Conservation (phyloP, 2,797 vertebrate genomes). For the Catharus ustulatus region DNA sequence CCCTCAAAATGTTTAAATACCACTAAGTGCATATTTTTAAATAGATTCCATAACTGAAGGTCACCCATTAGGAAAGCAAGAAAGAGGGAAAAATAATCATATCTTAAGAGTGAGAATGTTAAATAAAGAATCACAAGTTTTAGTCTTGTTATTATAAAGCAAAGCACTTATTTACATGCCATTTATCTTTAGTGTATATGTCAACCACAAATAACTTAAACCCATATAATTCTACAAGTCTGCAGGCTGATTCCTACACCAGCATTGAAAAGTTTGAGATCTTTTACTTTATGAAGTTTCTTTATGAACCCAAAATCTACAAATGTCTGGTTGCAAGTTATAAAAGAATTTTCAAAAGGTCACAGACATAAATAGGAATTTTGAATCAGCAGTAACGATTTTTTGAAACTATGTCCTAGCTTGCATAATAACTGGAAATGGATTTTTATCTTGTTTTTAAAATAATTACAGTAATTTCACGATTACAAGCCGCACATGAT, state of each 20-base stretch:
- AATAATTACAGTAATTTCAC: background rate
- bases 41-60: background rate
- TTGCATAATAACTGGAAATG: background rate
- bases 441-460: background rate
- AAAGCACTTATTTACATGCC: background rate
- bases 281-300: background rate
- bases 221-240: background rate
- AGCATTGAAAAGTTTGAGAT: background rate
- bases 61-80: background rate
- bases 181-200: background rate
- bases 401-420: background rate
- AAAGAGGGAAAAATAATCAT: background rate
- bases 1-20: background rate
- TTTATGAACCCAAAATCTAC: background rate
- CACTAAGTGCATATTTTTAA: background rate
- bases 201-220: background rate
- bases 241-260: background rate
- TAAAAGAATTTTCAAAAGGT: background rate
- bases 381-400: background rate
- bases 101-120: background rate
- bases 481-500: too few relatives aligned
- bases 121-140: background rate
- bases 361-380: background rate
- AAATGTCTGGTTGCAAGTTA: background rate
- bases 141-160: background rate